Base-by-base conservation (phyloP, 1,140 invertebrate species). In the Orussus abietinus region DNA sequence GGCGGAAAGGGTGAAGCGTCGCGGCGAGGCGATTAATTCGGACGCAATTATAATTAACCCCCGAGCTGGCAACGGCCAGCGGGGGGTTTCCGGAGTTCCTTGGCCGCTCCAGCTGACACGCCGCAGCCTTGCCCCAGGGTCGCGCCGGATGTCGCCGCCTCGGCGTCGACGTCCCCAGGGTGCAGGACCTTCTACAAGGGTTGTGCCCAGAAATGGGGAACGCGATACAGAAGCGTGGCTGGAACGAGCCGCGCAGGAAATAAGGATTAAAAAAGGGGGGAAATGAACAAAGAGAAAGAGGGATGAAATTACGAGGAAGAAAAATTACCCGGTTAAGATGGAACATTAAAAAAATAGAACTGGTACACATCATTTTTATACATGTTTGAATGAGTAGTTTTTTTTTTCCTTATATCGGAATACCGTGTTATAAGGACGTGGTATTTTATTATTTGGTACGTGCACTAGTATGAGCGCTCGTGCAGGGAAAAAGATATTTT, bases 31-130 rank as follows among this genome's bases (percentile, higher is more conserved):
- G 44, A 56, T 52, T 45, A 56, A 51, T 45, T 41, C 29, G 37
- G 19, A 38, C 22, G 31, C 40, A 52, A 56, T 55, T 51, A 55
- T 51, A 49, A 55, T 49, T 41, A 55, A 47, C 53, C 45, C n/a
- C 54, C 51, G 45, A 28, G 18, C 34, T 31, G 19, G 19, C 32
- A 49, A 34, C 51, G 51, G 26, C 29, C 51, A 39, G 45, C 21
- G 33, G 20, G 22, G 31, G 30, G 39, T 39, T 40, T 55, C 31
- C 32, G 30, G 29, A 34, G 22, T 38, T n/a, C n/a, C 22, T 25
- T 6, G 22, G 6, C n/a, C 22, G 22, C 22, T 6, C 37, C 38
- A 51, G 42, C 29, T 40, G 33, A 33, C 25, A 29, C 20, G 36
- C 38, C 47, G 40, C 52, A 45, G 52, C 25, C 2, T 22, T 22